Conservation (phyloP, 2,797 vertebrate species). For the Malurus leucopterus region DNA sequence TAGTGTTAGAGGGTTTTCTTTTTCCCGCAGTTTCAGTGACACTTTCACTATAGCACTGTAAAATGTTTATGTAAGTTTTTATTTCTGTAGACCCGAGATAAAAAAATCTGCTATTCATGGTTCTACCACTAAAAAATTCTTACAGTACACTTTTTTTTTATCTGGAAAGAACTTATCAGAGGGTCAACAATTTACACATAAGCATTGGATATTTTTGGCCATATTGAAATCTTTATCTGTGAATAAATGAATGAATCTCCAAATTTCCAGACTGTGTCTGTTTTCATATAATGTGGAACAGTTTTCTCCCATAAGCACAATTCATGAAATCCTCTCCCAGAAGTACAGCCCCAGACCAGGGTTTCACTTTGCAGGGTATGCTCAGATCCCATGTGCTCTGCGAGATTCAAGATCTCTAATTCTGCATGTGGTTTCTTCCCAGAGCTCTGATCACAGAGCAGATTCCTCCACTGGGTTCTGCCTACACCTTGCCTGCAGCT, state of each 20-base stretch:
- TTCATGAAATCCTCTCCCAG: neutral
- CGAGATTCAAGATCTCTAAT: neutral
- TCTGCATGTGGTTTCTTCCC: accelerated
- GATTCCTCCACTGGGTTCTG: neutral
- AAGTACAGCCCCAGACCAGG: neutral
- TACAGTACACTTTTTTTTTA: neutral
- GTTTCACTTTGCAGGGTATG: neutral
- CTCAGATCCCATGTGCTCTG: neutral
- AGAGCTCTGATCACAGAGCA: neutral
- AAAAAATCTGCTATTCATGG: neutral
- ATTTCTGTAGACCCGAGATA: neutral
- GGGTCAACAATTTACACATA: neutral
- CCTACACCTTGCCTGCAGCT: neutral
- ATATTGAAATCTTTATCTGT: neutral
- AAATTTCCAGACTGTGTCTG: neutral
- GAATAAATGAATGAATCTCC: neutral
- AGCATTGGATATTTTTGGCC: neutral
- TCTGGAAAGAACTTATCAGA: neutral
- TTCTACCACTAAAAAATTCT: neutral
- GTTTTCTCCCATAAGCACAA: neutral
- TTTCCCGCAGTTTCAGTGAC: too few relatives aligned
- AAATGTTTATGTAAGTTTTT: neutral
- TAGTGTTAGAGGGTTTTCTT: too few relatives aligned
- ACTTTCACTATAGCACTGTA: neutral
- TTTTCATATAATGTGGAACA: neutral